Percentiles rank a stretch among this genome's conserved stretches.
phyloP scores from a whole-genome alignment of 2,113 vertebrate genomes.

The Saccopteryx leptura region DNA sequence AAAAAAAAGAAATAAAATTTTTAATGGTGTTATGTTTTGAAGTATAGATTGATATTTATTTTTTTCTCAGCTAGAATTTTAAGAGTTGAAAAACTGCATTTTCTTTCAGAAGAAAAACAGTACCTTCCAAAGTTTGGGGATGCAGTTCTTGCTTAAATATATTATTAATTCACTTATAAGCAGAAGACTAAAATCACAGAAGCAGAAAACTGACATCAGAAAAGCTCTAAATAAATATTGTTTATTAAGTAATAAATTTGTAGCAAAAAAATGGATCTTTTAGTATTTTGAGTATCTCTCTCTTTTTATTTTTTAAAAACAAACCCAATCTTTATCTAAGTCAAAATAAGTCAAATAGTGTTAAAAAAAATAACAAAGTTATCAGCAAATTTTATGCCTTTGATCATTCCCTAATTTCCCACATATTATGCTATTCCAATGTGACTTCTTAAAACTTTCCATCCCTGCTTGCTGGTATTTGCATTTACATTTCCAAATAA shows the following conservation, averaged over 20 bases:
- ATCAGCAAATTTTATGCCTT: neutral
- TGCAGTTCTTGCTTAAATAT: neutral
- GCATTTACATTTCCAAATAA: slow-evolving; percentile 15
- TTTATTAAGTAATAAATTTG: neutral
- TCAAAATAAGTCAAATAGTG: neutral
- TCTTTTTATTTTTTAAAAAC: slow-evolving; percentile 37
- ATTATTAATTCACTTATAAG: neutral
- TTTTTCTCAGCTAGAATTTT: neutral
- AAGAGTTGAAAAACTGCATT: neutral
- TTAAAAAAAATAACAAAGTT: neutral
- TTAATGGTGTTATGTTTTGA: neutral
- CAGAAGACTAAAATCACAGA: neutral
- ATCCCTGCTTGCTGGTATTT: neutral
- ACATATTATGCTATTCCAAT: neutral
- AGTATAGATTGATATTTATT: neutral
- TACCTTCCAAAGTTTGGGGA: neutral
- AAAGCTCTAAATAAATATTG: neutral
- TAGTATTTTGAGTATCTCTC: neutral
- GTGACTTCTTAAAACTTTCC: neutral
- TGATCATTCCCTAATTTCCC: neutral
- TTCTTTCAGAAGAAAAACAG: slow-evolving; percentile 7
- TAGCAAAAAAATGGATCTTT: neutral
- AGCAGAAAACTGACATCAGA: neutral
- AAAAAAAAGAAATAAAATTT: no score
- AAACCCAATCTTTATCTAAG: slow-evolving; percentile 15